phyloP scores from a whole-genome alignment of 2,797 vertebrate species.

The Pyrrhura leucotis region DNA sequence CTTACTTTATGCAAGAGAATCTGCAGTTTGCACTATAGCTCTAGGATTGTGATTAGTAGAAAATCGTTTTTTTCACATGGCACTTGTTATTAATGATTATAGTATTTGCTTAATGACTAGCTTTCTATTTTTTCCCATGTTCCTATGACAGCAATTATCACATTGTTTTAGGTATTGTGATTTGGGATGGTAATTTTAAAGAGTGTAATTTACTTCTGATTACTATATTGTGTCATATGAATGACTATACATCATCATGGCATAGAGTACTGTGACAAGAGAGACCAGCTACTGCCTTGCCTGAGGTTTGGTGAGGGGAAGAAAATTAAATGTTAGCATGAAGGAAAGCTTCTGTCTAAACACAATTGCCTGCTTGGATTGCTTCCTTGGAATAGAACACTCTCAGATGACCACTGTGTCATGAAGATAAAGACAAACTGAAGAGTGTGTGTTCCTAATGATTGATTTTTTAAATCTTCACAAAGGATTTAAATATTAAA shows the following conservation, averaged over 20 bases:
- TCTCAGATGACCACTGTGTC: neutral
- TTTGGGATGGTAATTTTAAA: conserved; percentile 10
- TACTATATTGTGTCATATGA: conserved; percentile 40
- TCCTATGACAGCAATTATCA: conserved; percentile 28
- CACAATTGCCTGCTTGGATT: neutral
- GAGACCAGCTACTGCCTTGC: neutral
- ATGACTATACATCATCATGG: neutral
- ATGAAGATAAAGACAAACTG: neutral
- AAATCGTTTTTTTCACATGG: conserved; percentile 3
- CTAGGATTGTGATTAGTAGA: neutral
- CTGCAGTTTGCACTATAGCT: neutral
- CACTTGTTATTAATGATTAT: conserved; percentile 44
- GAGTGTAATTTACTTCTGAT: conserved; percentile 56
- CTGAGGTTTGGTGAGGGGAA: neutral
- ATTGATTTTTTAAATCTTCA: neutral
- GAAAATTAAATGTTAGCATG: conserved; percentile 32
- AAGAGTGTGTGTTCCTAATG: neutral
- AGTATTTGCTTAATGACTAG: conserved; percentile 31
- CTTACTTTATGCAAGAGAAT: conserved; percentile 1
- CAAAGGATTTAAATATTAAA: neutral
- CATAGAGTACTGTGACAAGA: neutral
- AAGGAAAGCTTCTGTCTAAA: conserved; percentile 41
- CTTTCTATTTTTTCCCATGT: neutral
- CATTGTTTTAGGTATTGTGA: conserved; percentile 29
- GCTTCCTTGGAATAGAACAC: neutral